Base-by-base conservation (phyloP, 2,888 invertebrate genomes). In the Pristionchus fissidentatus region DNA sequence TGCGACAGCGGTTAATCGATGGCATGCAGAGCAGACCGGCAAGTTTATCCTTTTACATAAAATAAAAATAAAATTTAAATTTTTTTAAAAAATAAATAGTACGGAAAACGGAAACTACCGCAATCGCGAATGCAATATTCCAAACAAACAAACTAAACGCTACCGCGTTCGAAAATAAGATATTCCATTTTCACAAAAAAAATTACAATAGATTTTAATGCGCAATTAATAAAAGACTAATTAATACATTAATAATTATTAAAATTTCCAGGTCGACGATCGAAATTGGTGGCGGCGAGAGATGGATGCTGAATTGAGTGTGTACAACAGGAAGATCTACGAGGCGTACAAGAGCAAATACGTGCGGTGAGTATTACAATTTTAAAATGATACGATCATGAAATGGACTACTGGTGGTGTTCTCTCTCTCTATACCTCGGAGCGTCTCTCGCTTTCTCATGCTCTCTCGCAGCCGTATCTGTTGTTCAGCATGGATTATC, bases 341-440 rank as follows among this genome's bases (percentile, higher is more conserved):
- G 88, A 88, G 77, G 90, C 91, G 26, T 92, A 90, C 85, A 92
- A 91, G 83, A 90, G 91, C 78, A 90, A 92, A 85, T 92, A 92
- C 84, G 92, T 92, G 52, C 87, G 91, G 89, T 91, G 52, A 75
- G 87, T n/a, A n/a, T 41, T 35, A 3, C 10, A 75, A 46, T 26
- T 41, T 1, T 35, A 29, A 22, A 32, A 29, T 19, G n/a, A n/a
- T n/a, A n/a, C n/a, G n/a, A n/a, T n/a, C n/a, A n/a, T n/a, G n/a
- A n/a, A n/a, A n/a, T n/a, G n/a, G n/a, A n/a, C n/a, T n/a, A n/a
- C n/a, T n/a, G n/a, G n/a, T n/a, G n/a, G n/a, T n/a, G n/a, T n/a
- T n/a, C n/a, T n/a, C n/a, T n/a, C n/a, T n/a, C n/a, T n/a, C n/a
- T n/a, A n/a, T n/a, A n/a, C n/a, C n/a, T n/a, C n/a, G n/a, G n/a